phyloP scores from a whole-genome alignment of 1,140 invertebrate genomes.

The Bombus terrestris region DNA sequence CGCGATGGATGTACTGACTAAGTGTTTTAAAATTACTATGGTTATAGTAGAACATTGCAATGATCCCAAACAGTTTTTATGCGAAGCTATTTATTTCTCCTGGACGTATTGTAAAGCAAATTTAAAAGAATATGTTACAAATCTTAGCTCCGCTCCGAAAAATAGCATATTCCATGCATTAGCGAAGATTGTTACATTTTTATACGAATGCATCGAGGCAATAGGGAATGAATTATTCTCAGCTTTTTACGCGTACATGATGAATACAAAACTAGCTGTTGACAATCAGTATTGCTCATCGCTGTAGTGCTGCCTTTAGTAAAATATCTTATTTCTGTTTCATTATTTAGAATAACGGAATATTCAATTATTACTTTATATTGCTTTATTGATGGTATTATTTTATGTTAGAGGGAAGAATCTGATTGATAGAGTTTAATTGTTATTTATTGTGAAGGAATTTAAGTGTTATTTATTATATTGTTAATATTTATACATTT shows the following conservation, averaged over 20 bases:
- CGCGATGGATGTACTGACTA: background rate
- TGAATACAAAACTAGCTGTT: background rate
- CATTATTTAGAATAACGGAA: background rate
- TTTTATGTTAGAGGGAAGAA: background rate
- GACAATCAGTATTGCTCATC: too few species aligned
- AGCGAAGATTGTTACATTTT: background rate
- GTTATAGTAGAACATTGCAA: background rate
- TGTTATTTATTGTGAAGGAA: too few species aligned
- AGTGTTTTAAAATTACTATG: background rate
- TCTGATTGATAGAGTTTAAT: background rate
- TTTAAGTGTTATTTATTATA: background rate
- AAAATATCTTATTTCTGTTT: background rate
- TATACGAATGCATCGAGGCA: background rate
- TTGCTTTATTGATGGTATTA: too few species aligned
- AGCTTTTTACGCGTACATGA: slow-evolving; percentile 1
- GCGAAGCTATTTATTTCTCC: background rate
- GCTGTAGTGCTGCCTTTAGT: too few species aligned
- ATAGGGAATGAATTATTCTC: background rate
- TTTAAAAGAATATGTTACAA: background rate
- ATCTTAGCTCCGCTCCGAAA: background rate
- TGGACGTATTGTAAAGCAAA: slow-evolving; percentile 30
- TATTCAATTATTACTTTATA: too few species aligned
- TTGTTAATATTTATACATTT: background rate
- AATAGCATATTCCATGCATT: background rate
- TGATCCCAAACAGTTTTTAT: background rate